Evolutionary conservation across 2,797 vertebrate genomes (phyloP), one percentile per base, ranked within the genome.

Genomic region (Eleutherodactylus coqui): DNA sequence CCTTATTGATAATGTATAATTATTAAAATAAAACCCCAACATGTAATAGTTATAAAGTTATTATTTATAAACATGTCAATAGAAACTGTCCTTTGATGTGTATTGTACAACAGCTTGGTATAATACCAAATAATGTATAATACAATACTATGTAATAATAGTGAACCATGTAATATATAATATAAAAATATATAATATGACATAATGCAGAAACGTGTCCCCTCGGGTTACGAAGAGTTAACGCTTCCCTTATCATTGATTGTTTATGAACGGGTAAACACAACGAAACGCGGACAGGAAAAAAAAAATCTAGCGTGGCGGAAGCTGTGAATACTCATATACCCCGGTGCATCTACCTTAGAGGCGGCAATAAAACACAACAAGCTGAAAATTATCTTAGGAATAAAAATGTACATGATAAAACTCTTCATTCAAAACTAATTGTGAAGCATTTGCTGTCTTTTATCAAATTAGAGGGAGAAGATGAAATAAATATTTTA

Each of bases 401-500:
- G 82, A 81, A 87, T 87, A 87, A 87, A 87, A 87, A 76, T 69
- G 83, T 69, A 75, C 86, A 85, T 81, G 77, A 81, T 87, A 87
- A 87, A 87, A 84, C 86, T 87, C 82, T 80, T 85, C 86, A 84
- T 85, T 87, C 86, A 87, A 87, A 87, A 76, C 86, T 87, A 87
- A 87, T 87, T 87, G 77, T 84, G 93, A 93, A 93, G 87, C 85
- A 92, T 81, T 91, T 91, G 86, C 86, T 69, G 86, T 81, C 82
- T 87, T 85, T 87, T 87, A 84, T 91, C 92, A 91, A 94, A 94
- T 94, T 93, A 91, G 92, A 93, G 93, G 86, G 90, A 90, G 67
- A 75, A 92, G 88, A 92, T 75, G 89, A 91, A 93, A 93, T 92
- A 93, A 95, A 92, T 93, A 93, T 94, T 94, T 94, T 92, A 94